A percentile compares a stretch with the other conserved stretches of the same genome.
phyloP scores from a whole-genome alignment of 2,888 invertebrate genomes.

The Adelphocoris suturalis region DNA sequence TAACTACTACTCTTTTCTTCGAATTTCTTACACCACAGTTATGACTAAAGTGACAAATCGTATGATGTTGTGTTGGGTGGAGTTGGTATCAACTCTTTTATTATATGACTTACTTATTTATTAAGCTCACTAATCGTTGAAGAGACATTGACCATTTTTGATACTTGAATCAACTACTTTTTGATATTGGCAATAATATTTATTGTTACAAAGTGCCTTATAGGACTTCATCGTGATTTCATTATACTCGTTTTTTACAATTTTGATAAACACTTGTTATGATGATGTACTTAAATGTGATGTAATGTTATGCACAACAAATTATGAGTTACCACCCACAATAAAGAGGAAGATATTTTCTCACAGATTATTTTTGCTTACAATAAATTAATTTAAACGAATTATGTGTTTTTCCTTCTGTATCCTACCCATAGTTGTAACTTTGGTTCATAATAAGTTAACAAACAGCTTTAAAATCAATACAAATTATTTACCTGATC shows the following conservation, averaged over 20 bases:
- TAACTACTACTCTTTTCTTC: background rate
- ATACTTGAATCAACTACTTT: background rate
- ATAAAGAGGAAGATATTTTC: slow-evolving; percentile 1
- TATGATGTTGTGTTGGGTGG: background rate
- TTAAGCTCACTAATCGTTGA: background rate
- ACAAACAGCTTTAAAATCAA: too few relatives aligned
- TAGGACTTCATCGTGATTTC: slow-evolving; percentile 30
- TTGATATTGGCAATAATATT: slow-evolving; percentile 33
- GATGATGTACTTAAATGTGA: slow-evolving; percentile 18
- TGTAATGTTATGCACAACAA: background rate
- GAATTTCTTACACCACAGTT: background rate
- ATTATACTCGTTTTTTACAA: slow-evolving; percentile 48
- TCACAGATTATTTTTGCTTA: slow-evolving; percentile 26
- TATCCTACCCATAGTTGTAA: background rate
- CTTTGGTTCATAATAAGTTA: too few relatives aligned
- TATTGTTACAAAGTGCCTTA: slow-evolving; percentile 48
- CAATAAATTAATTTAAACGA: slow-evolving; percentile 32
- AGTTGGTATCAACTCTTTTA: too few relatives aligned
- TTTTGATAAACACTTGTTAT: slow-evolving; percentile 41
- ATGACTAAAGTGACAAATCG: background rate
- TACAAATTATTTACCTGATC: too few relatives aligned
- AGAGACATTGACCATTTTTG: background rate
- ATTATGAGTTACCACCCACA: slow-evolving; percentile 6
- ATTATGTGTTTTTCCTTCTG: background rate
- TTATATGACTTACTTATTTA: too few relatives aligned